A percentile compares a stretch with the other conserved stretches of the same genome.
Evolutionary conservation across 2,888 invertebrate genomes (phyloP).

Genomic region (Amblyjoppa proteus): DNA sequence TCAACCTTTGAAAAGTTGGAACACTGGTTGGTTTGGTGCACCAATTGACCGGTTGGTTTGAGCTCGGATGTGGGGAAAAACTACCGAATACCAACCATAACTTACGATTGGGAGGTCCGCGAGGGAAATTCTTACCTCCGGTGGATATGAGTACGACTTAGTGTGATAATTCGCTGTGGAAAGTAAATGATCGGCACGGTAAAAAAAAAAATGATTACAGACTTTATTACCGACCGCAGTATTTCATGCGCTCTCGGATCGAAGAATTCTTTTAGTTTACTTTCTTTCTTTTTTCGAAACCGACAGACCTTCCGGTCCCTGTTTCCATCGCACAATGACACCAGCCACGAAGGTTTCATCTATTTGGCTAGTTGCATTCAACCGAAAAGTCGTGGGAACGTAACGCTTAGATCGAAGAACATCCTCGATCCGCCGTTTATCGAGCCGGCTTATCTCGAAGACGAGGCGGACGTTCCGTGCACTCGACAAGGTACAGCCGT

Average conservation of each 20-base stretch:
- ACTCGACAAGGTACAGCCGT: conserved; percentile 86
- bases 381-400: conserved; percentile 90
- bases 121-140: not conserved
- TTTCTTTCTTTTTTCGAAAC: conserved; percentile 16
- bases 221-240: not conserved
- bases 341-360: conserved; percentile 89
- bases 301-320: conserved; percentile 88
- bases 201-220: not conserved
- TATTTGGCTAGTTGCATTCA: conserved; percentile 89
- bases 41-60: too few relatives aligned
- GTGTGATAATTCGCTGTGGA: not conserved
- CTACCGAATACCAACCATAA: too few relatives aligned
- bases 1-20: too few relatives aligned
- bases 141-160: not conserved
- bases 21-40: too few relatives aligned
- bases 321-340: conserved; percentile 89
- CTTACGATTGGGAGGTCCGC: too few relatives aligned
- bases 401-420: conserved; percentile 87
- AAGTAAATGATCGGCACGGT: not conserved
- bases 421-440: conserved; percentile 89
- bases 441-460: conserved; percentile 91
- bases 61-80: too few relatives aligned
- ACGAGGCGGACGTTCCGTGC: conserved; percentile 88
- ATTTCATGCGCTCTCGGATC: not conserved
- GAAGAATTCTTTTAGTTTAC: not conserved